Evolutionary conservation across 1,140 invertebrate species (phyloP), one percentile per base, ranked within the genome.

Genomic region (Magallana gigas): DNA sequence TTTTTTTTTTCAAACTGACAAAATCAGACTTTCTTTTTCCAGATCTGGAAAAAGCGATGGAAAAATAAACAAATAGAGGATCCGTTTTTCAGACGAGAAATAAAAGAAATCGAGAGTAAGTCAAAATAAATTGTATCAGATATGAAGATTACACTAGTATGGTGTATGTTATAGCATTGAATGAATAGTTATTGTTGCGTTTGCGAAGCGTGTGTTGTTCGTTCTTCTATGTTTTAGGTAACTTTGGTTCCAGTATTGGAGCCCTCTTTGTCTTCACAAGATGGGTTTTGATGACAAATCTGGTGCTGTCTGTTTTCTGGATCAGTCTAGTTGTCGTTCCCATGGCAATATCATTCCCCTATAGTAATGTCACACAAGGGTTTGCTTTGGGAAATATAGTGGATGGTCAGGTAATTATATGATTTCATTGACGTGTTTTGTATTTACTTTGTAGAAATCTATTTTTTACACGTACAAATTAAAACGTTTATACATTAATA

Each of bases 181-280:
- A 11, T n/a, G 29, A 82, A 14, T 18, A 60, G 4, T 86, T 12
- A 14, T 76, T 0, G 14, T 29, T 48, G 36, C 36, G 14, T 0
- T 11, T 68, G n/a, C 36, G 16, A 2, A 11, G 6, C 6, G 16
- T 36, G 0, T 11, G 7, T 9, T 68, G 11, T 29, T 9, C 18
- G 11, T 62, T 14, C 14, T 11, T 12, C 18, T 56, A 85, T 68
- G n/a, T 29, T 14, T 5, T 80, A 91, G 91, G 91, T 91, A 90
- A 91, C 68, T 92, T 90, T 91, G 91, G 91, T 14, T 92, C 91
- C 80, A 89, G 91, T 29, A 90, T 92, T 80, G 91, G 90, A 23
- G 89, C 92, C 5, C 59, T 92, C 11, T 91, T 92, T 88, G 85
- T 91, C 8, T 92, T 91, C 83, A 87, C 82, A 16, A 84, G 91